A percentile compares a stretch with the other conserved stretches of the same genome.
Evolutionary conservation across 2,113 vertebrate genomes (phyloP).

Genomic region (Fregetta grallaria): DNA sequence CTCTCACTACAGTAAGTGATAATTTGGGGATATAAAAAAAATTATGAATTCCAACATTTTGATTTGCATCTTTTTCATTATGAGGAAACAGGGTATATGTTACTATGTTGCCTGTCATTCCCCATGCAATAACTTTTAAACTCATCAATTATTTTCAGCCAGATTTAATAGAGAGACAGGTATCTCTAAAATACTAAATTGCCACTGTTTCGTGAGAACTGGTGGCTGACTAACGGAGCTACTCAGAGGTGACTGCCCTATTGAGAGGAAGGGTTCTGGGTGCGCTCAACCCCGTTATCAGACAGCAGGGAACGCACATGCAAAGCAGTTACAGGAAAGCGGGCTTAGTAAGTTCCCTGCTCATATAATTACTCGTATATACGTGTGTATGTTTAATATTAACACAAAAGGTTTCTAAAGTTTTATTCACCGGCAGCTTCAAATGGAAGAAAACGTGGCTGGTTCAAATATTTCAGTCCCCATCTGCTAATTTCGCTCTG

Average conservation of each 20-base stretch:
- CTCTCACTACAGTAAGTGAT: not conserved
- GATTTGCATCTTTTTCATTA: not conserved
- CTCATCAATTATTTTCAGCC: not conserved
- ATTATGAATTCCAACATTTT: not conserved
- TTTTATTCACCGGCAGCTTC: not conserved
- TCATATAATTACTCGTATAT: fast-evolving
- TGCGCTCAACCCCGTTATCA: not conserved
- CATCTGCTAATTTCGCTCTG: not conserved
- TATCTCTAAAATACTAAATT: not conserved
- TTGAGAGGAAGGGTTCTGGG: not conserved
- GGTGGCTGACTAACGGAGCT: not conserved
- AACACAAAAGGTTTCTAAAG: not conserved
- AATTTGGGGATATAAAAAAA: not conserved
- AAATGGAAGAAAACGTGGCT: not conserved
- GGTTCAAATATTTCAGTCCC: not conserved
- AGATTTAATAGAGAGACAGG: fast-evolving
- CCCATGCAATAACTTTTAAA: not conserved
- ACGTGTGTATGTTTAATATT: no score
- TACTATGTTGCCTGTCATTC: not conserved
- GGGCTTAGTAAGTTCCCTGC: not conserved
- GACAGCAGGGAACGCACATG: not conserved
- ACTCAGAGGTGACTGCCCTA: not conserved
- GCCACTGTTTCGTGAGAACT: not conserved
- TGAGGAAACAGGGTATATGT: not conserved
- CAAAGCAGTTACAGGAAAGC: not conserved